Evolutionary conservation across 2,888 invertebrate genomes (phyloP).

Genomic region (Polymixis flavicincta): DNA sequence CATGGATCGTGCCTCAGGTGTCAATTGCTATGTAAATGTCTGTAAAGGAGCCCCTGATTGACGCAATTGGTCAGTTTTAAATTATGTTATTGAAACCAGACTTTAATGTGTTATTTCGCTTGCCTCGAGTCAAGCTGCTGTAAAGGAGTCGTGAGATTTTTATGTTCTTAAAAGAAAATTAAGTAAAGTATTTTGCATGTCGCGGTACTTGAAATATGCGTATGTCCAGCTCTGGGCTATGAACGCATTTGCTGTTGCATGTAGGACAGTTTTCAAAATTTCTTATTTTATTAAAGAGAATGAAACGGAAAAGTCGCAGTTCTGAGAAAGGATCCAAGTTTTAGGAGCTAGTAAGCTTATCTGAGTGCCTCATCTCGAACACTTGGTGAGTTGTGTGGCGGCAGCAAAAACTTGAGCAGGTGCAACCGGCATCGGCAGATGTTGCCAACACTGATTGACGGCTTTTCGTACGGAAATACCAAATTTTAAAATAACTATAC

Average conservation of each 20-base stretch:
- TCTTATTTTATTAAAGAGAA: neutral
- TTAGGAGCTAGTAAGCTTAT: slow-evolving; percentile 57
- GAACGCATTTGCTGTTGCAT: neutral
- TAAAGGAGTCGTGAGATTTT: slow-evolving; percentile 28
- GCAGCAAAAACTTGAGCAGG: slow-evolving; percentile 80
- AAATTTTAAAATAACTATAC: slow-evolving; percentile 69
- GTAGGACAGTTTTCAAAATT: neutral
- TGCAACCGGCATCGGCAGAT: slow-evolving; percentile 81
- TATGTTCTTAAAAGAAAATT: slow-evolving; percentile 31
- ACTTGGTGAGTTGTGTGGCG: slow-evolving; percentile 60
- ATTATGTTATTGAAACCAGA: slow-evolving; percentile 76
- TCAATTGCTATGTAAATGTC: slow-evolving; percentile 79
- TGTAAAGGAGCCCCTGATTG: slow-evolving; percentile 72
- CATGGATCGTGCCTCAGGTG: slow-evolving; percentile 74
- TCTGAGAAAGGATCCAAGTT: slow-evolving; percentile 67
- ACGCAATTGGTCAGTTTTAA: slow-evolving; percentile 69
- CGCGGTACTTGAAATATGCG: neutral
- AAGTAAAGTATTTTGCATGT: slow-evolving; percentile 18
- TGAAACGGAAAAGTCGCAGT: slow-evolving; percentile 46
- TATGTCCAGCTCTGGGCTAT: slow-evolving; percentile 3
- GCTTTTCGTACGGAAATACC: slow-evolving; percentile 73
- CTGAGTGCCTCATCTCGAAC: slow-evolving; percentile 52
- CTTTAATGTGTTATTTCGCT: slow-evolving; percentile 58
- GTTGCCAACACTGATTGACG: slow-evolving; percentile 73
- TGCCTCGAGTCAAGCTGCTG: slow-evolving; percentile 48